Evolutionary conservation across 2,797 vertebrate species (phyloP).

Genomic region (Craterocephalus amniculus): DNA sequence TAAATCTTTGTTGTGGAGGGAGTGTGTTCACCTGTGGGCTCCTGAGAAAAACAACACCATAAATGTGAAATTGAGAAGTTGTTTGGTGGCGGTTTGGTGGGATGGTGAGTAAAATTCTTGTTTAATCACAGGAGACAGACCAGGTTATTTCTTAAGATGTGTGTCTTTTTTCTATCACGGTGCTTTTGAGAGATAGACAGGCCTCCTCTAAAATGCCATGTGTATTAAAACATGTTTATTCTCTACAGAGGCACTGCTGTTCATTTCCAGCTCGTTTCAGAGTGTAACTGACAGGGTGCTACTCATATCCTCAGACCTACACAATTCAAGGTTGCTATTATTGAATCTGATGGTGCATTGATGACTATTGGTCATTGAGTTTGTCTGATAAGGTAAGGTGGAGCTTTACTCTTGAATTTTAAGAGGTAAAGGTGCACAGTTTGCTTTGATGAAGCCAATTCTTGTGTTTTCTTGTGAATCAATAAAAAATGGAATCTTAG

Average conservation of each 20-base stretch:
- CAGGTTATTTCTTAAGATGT: constrained; percentile 76
- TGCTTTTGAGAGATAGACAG: constrained; percentile 22
- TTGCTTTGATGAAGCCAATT: background rate
- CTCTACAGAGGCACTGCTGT: constrained; percentile 33
- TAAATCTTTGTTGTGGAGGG: constrained; percentile 73
- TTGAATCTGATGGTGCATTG: background rate
- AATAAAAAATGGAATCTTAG: background rate
- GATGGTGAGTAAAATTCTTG: constrained; percentile 54
- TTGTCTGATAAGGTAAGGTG: background rate
- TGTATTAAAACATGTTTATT: constrained; percentile 58
- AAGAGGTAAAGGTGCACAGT: background rate
- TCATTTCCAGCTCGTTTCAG: constrained; percentile 54
- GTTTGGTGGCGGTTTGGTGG: constrained; percentile 46
- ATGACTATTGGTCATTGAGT: too few relatives aligned
- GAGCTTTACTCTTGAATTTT: background rate
- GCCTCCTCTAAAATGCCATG: constrained; percentile 48
- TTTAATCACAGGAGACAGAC: constrained; percentile 71
- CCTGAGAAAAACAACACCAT: constrained; percentile 69
- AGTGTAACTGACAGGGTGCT: constrained; percentile 51
- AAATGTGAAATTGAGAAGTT: constrained; percentile 77
- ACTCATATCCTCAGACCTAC: constrained; percentile 28
- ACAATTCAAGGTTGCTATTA: constrained; percentile 13
- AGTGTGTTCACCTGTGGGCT: constrained; percentile 39
- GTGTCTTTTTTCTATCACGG: constrained; percentile 8
- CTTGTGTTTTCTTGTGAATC: background rate